Conservation (phyloP, 2,888 invertebrate species). For the Drosophila melanosoma region DNA sequence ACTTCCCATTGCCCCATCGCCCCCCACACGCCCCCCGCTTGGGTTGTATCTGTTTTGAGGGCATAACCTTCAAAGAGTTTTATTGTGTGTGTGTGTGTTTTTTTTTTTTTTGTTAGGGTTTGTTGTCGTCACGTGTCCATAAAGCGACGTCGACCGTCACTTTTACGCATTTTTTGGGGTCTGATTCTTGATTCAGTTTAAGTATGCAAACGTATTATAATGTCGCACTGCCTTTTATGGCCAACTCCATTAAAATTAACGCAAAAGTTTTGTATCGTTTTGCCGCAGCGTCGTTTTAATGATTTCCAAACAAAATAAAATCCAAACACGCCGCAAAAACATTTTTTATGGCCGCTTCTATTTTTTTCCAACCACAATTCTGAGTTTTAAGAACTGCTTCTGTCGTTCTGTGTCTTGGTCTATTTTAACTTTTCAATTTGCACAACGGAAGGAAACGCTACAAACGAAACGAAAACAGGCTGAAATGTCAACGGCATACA, state of each 20-base stretch:
- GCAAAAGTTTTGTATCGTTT: slow-evolving; percentile 72
- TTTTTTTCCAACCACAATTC: slow-evolving; percentile 43
- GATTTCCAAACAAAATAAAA: slow-evolving; percentile 63
- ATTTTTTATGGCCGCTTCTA: slow-evolving; percentile 45
- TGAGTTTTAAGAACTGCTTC: slow-evolving; percentile 27
- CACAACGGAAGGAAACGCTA: slow-evolving; percentile 61
- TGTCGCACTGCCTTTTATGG: slow-evolving; percentile 71
- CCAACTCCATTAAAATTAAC: slow-evolving; percentile 78
- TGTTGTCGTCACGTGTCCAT: slow-evolving; percentile 79
- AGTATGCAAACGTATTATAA: slow-evolving; percentile 80
- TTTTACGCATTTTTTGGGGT: slow-evolving; percentile 54
- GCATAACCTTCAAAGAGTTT: slow-evolving; percentile 72
- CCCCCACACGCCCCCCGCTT: neutral
- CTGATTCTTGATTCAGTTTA: slow-evolving; percentile 72
- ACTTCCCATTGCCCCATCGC: too few species aligned
- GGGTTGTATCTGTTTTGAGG: slow-evolving; percentile 22
- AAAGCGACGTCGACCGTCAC: slow-evolving; percentile 55
- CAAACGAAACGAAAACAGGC: slow-evolving; percentile 37
- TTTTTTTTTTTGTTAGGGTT: slow-evolving; percentile 26
- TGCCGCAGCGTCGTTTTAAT: slow-evolving; percentile 60
- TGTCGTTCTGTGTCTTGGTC: slow-evolving; percentile 4
- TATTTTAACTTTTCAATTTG: slow-evolving; percentile 66
- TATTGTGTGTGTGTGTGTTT: slow-evolving; percentile 49
- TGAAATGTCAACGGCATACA: slow-evolving; percentile 53
- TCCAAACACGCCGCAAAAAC: slow-evolving; percentile 26